Base-by-base conservation (phyloP, 2,797 vertebrate genomes). In the Gymnothorax javanicus region DNA sequence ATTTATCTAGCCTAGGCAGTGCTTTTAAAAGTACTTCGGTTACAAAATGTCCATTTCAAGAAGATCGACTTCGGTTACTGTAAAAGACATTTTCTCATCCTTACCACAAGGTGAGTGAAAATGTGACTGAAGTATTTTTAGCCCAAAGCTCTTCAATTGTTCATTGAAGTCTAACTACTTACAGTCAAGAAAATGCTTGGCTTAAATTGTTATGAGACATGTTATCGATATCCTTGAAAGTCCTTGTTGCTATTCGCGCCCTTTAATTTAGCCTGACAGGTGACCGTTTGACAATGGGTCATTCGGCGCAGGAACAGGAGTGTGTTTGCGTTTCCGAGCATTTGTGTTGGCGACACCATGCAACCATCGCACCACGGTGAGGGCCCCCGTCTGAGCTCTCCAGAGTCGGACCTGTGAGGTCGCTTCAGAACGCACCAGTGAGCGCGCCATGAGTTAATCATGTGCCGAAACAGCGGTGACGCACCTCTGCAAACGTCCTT, bases 301-400 rank as follows among this genome's bases (percentile, higher is more conserved):
- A 9, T 81, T 23, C 50, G 75, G 75, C 75, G 52, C 43, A 27
- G 75, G 4, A 6, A 56, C 77, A 56, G 50, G 2, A 81, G 50
- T 11, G 15, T 81, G 77, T 54, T 81, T 81, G 77, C 56, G 50
- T 81, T 81, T 81, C 52, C 50, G 73, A 43, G 77, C 17, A 8
- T 54, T 54, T 81, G 77, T 81, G 77, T 81, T 81, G 56, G 77
- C 23, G 77, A 81, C 77, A 81, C 77, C 52, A 17, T 54, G 20
- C 15, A 52, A n/a, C 50, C 15, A 9, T 7, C 77, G 7, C 17
- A 23, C 56, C 77, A 81, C 77, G 77, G 77, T 56, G 77, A 7
- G 52, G 77, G 52, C 2, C 77, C 8, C 52, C 73, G 2, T 12
- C 52, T 7, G 54, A 79, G 7, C 17, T 54, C 75, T 50, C 12